Conservation (phyloP, 1,140 invertebrate genomes). For the Pantala flavescens region DNA sequence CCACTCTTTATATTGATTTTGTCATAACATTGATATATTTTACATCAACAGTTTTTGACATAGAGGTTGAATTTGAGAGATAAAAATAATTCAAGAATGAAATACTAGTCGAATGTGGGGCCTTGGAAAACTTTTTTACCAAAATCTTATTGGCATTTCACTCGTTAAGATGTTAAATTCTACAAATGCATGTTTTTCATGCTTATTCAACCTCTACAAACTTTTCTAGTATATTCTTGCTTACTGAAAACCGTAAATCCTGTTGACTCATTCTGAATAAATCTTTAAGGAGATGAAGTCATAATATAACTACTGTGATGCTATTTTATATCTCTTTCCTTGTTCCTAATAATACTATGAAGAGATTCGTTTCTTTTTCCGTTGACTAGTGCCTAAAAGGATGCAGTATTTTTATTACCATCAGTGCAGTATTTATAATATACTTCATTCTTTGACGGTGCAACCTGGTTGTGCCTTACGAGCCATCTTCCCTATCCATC, state of each 20-base stretch:
- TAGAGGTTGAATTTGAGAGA: no score
- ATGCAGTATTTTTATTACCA: conserved; percentile 10
- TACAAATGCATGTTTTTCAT: background rate
- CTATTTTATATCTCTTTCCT: conserved; percentile 4
- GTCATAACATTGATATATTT: no score
- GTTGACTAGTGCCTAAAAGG: background rate
- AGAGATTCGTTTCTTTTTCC: background rate
- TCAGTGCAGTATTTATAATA: background rate
- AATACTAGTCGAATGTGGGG: background rate
- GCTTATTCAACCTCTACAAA: background rate
- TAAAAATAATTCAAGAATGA: no score
- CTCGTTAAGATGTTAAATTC: background rate
- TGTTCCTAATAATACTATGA: background rate
- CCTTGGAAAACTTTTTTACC: background rate
- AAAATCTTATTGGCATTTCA: background rate
- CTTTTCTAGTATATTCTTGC: background rate
- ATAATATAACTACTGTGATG: background rate
- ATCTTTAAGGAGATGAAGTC: background rate
- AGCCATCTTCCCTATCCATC: conserved; percentile 1
- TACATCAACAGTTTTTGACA: no score
- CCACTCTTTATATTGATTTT: no score
- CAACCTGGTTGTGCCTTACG: background rate
- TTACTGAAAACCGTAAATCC: background rate
- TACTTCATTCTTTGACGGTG: conserved; percentile 9
- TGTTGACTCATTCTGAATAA: background rate